phyloP scores from a whole-genome alignment of 2,797 vertebrate species.

The Notolepis coatsorum region DNA sequence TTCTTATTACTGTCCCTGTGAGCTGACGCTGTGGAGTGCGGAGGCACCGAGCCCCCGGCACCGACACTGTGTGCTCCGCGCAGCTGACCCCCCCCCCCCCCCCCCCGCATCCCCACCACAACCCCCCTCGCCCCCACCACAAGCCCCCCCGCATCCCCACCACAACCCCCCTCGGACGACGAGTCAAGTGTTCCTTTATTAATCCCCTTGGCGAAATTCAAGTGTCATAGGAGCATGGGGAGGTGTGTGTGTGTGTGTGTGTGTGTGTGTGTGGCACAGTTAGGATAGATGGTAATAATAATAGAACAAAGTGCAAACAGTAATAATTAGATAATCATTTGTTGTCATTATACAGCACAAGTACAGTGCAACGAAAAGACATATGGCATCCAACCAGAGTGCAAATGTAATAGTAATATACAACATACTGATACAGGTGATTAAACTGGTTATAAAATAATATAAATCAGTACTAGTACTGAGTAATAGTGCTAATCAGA shows the following conservation, averaged over 20 bases:
- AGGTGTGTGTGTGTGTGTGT: background rate
- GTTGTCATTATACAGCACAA: too few relatives aligned
- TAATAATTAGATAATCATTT: too few relatives aligned
- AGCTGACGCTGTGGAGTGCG: background rate
- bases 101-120: background rate
- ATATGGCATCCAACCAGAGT: too few relatives aligned
- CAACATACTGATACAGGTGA: too few relatives aligned
- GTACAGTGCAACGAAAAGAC: too few relatives aligned
- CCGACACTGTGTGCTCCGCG: conserved; percentile 15
- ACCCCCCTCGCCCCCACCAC: background rate
- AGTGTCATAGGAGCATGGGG: background rate
- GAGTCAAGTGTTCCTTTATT: background rate
- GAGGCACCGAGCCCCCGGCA: conserved; percentile 22
- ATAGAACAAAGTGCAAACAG: too few relatives aligned
- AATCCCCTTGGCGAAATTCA: too few relatives aligned
- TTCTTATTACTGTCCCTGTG: conserved; percentile 45
- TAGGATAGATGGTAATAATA: too few relatives aligned
- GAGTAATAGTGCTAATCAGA: too few relatives aligned
- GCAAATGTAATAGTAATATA: too few relatives aligned
- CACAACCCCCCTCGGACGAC: conserved; percentile 15
- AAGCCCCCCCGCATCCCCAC: conserved; percentile 1
- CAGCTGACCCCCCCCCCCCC: conserved; percentile 25
- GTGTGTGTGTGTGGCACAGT: conserved; percentile 1
- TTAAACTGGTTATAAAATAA: too few relatives aligned
- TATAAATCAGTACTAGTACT: too few relatives aligned